Conservation (phyloP, 37 sponge, comb jelly and placozoan species). For the Spongilla lacustris region DNA sequence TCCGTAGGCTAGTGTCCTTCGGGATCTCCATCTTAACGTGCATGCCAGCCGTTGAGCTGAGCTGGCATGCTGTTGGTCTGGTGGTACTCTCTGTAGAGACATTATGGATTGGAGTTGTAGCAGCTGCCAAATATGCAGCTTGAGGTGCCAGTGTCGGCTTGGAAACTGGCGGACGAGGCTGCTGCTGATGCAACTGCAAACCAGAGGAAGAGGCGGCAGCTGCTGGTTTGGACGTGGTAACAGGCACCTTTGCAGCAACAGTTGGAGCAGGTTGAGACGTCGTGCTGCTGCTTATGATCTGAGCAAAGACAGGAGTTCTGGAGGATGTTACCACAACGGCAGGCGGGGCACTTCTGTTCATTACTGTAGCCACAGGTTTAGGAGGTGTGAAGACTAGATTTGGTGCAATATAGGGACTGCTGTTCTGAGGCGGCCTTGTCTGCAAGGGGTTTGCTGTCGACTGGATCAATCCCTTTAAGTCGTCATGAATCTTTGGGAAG, state of each 20-base stretch:
- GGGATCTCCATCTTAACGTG: not conserved
- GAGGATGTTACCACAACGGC: not conserved
- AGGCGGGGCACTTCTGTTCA: not conserved
- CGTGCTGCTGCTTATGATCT: conserved; percentile 6
- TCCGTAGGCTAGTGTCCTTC: not conserved
- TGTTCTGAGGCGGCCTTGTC: not conserved
- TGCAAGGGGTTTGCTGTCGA: not conserved
- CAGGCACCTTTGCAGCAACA: not conserved
- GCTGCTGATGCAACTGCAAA: not conserved
- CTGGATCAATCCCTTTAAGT: not conserved
- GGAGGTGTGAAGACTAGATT: conserved; percentile 17
- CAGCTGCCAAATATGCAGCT: not conserved
- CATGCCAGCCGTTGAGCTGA: not conserved
- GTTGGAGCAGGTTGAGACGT: not conserved
- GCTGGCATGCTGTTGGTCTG: conserved; percentile 1
- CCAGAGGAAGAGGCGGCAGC: not conserved
- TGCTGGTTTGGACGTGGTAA: not conserved
- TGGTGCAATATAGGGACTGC: not conserved
- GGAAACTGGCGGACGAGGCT: not conserved
- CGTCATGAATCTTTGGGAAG: conserved; percentile 31
- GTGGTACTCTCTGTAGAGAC: not conserved
- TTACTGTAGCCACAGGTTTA: conserved; percentile 19
- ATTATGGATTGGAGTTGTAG: not conserved
- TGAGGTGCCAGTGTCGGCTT: not conserved
- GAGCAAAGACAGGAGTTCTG: conserved; percentile 31